phyloP scores from a whole-genome alignment of 2,888 invertebrate species.

The Drosophila nigricruria region DNA sequence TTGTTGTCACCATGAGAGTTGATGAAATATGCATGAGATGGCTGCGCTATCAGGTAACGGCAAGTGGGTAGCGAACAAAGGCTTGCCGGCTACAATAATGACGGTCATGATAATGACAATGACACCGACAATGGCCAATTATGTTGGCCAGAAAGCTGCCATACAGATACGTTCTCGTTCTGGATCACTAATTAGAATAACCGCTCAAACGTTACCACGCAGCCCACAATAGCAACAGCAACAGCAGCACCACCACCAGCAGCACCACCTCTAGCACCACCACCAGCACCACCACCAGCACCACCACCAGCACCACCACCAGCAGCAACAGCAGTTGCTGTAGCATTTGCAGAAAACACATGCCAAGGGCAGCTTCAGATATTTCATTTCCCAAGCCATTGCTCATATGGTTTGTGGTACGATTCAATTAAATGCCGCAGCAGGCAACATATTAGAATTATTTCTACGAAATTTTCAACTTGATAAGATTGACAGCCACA shows the following conservation, averaged over 20 bases:
- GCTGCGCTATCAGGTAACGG: constrained; percentile 35
- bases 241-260: neutral
- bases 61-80: constrained; percentile 1
- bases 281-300: no score
- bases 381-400: constrained; percentile 5
- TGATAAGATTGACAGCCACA: neutral
- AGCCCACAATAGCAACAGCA: neutral
- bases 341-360: neutral
- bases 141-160: constrained; percentile 45
- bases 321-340: neutral
- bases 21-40: constrained; percentile 73
- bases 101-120: constrained; percentile 70
- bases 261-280: no score
- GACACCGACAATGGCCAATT: constrained; percentile 66
- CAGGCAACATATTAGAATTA: neutral
- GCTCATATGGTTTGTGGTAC: constrained; percentile 25
- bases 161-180: constrained; percentile 1
- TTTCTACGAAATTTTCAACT: neutral
- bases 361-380: neutral
- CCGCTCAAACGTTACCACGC: constrained; percentile 39
- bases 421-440: constrained; percentile 8
- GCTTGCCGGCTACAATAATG: constrained; percentile 54
- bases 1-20: constrained; percentile 52
- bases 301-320: no score
- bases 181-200: constrained; percentile 44